phyloP scores from a whole-genome alignment of 2,888 invertebrate genomes.

The Creontiades dilutus region DNA sequence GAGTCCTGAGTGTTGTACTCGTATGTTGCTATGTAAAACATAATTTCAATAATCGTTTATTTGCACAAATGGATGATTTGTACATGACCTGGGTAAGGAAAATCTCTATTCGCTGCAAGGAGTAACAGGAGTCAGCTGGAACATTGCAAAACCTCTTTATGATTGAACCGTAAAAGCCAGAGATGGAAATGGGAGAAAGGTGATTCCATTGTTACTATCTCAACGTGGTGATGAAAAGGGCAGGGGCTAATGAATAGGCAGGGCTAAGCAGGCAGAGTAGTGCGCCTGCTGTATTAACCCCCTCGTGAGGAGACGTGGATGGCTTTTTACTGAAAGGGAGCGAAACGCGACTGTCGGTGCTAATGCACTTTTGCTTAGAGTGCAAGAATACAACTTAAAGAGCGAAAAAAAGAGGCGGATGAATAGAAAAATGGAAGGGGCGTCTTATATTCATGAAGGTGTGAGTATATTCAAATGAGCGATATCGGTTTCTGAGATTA shows the following conservation, averaged over 20 bases:
- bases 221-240: not conserved
- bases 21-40: too few relatives aligned
- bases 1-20: too few relatives aligned
- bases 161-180: too few relatives aligned
- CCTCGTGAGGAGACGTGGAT: not conserved
- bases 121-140: too few relatives aligned
- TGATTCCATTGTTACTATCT: not conserved
- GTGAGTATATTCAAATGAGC: conserved; percentile 48
- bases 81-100: too few relatives aligned
- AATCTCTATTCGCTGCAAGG: too few relatives aligned
- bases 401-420: conserved; percentile 58
- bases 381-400: conserved; percentile 55
- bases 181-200: not conserved
- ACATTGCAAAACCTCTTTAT: too few relatives aligned
- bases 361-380: conserved; percentile 50
- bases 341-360: not conserved
- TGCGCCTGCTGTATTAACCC: not conserved
- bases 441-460: conserved; percentile 63
- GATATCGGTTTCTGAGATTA: conserved; percentile 14
- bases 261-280: not conserved
- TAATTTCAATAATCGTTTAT: too few relatives aligned
- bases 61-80: too few relatives aligned
- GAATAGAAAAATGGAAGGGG: conserved; percentile 59
- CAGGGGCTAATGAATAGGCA: not conserved
- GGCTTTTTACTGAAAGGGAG: not conserved